A percentile compares a stretch with the other conserved stretches of the same genome.
These are phyloP conservation scores for Hartigia nigra DNA, from an alignment of 2,888 invertebrate species.

Conservation along the genomic window DNA sequence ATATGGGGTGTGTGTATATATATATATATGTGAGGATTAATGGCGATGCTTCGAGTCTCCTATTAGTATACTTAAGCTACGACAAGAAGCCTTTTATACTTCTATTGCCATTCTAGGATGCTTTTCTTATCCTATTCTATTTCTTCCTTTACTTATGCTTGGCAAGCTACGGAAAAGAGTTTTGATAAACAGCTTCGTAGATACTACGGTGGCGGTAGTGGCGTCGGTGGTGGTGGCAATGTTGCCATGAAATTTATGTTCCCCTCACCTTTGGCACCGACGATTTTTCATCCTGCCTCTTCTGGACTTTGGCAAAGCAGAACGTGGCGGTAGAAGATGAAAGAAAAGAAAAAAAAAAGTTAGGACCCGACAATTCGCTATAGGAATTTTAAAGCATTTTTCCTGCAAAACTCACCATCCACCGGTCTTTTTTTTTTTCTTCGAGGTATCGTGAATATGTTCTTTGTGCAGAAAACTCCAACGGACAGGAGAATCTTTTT, in stretches of 20 bases:
- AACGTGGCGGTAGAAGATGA: slow-evolving; percentile 1
- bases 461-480: neutral
- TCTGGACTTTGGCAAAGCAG: neutral
- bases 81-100: neutral
- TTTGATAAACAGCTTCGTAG: slow-evolving; percentile 53
- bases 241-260: slow-evolving; percentile 52
- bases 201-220: slow-evolving; percentile 21
- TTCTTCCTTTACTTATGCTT: neutral
- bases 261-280: slow-evolving; percentile 40
- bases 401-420: neutral
- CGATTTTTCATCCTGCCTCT: slow-evolving; percentile 1
- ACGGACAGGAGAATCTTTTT: neutral
- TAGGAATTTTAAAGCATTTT: neutral
- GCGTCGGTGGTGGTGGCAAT: slow-evolving; percentile 17
- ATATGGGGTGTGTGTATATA: too few relatives aligned
- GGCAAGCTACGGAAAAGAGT: slow-evolving; percentile 33
- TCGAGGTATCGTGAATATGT: neutral
- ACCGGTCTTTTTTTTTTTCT: neutral
- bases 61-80: neutral
- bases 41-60: neutral
- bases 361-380: neutral
- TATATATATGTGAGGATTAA: neutral
- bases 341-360: neutral
- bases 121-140: neutral
- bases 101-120: neutral